Percentiles rank a stretch among this genome's conserved stretches.
phyloP scores from a whole-genome alignment of 2,888 invertebrate species.

The Gonocerus acuteangulatus region DNA sequence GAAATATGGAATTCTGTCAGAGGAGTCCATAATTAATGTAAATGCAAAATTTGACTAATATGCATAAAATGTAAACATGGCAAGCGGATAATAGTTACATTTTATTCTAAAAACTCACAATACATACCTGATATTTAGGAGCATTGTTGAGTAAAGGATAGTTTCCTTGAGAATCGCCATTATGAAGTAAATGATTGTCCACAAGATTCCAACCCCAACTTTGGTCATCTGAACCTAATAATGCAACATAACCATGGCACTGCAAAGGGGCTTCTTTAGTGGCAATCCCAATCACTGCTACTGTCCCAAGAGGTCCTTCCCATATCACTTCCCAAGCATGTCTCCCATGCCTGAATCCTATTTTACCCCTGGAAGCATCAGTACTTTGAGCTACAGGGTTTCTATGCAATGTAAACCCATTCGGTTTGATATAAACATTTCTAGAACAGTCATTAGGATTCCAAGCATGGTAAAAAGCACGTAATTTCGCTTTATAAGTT shows the following conservation, averaged over 20 bases:
- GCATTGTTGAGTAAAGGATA: constrained; percentile 92
- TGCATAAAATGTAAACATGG: too few relatives aligned
- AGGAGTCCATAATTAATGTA: too few relatives aligned
- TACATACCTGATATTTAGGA: constrained; percentile 85
- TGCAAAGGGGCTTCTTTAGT: constrained; percentile 90
- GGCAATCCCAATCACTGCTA: constrained; percentile 92
- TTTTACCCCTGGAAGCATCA: constrained; percentile 84
- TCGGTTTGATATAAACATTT: constrained; percentile 92
- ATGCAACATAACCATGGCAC: constrained; percentile 89
- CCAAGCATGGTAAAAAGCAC: constrained; percentile 93
- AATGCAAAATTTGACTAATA: too few relatives aligned
- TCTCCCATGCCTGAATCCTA: constrained; percentile 82
- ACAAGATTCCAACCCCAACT: constrained; percentile 99
- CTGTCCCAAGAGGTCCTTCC: constrained; percentile 97
- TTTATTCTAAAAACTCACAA: too few relatives aligned
- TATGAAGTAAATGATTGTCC: constrained; percentile 92
- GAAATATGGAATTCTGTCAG: too few relatives aligned
- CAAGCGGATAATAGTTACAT: too few relatives aligned
- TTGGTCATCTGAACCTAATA: constrained; percentile 90
- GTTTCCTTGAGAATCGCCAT: constrained; percentile 89
- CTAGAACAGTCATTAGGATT: constrained; percentile 94
- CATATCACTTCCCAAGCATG: constrained; percentile 98
- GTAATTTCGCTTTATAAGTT: constrained; percentile 86
- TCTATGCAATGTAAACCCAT: constrained; percentile 94
- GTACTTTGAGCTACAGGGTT: constrained; percentile 98